Percentiles rank a stretch among this genome's conserved stretches.
phyloP scores from a whole-genome alignment of 1,140 invertebrate genomes.

The Neuroterus valhalla region DNA sequence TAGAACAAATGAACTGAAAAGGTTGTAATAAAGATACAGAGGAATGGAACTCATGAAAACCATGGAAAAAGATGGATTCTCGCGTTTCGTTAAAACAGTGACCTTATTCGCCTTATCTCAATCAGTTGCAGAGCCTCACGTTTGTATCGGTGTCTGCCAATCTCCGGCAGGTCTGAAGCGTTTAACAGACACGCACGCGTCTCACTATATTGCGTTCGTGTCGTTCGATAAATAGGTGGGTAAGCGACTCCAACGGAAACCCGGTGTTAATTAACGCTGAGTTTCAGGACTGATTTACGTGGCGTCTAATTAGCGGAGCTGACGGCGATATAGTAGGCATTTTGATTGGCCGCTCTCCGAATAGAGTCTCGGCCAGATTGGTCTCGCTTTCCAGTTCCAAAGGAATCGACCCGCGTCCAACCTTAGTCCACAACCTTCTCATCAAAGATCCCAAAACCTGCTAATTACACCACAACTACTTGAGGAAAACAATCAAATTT shows the following conservation, averaged over 20 bases:
- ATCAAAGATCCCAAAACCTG: conserved; percentile 23
- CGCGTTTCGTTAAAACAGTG: background rate
- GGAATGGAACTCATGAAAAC: too few relatives aligned
- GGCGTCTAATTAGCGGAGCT: conserved; percentile 74
- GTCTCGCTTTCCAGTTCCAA: conserved; percentile 64
- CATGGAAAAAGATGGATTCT: background rate
- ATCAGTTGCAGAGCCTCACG: conserved; percentile 45
- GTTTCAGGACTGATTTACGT: conserved; percentile 75
- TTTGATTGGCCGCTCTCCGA: conserved; percentile 71
- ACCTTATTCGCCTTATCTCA: conserved; percentile 29
- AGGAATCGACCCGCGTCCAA: conserved; percentile 64
- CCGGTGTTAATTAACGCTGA: conserved; percentile 75
- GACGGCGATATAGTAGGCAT: conserved; percentile 73
- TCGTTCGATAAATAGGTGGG: conserved; percentile 72
- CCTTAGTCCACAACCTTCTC: conserved; percentile 47
- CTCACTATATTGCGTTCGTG: conserved; percentile 62
- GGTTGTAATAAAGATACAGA: too few relatives aligned
- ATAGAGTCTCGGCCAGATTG: conserved; percentile 64
- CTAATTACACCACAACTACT: too few relatives aligned
- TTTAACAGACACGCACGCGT: conserved; percentile 63
- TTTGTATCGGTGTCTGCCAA: conserved; percentile 53
- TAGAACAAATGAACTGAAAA: too few relatives aligned
- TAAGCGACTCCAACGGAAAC: conserved; percentile 71
- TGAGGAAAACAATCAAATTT: too few relatives aligned
- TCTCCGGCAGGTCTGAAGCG: conserved; percentile 48